phyloP scores from a whole-genome alignment of 2,113 vertebrate species.

The Notothenia coriiceps region DNA sequence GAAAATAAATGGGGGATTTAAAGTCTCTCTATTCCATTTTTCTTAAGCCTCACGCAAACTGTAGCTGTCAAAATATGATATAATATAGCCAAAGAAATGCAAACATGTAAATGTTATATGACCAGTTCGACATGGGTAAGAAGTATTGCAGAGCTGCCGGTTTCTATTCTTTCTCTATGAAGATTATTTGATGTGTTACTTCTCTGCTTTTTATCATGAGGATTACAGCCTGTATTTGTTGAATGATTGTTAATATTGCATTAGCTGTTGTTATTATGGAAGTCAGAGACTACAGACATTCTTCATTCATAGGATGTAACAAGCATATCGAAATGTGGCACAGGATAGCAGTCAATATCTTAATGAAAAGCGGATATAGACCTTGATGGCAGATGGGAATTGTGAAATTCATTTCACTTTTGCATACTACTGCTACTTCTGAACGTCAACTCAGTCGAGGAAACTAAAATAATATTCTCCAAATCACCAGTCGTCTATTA shows the following conservation, averaged over 20 bases:
- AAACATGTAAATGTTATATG: too few relatives aligned
- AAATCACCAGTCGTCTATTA: background rate
- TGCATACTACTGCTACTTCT: background rate
- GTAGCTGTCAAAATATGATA: too few relatives aligned
- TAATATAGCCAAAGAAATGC: too few relatives aligned
- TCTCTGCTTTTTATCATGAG: conserved; percentile 4
- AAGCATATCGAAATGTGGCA: background rate
- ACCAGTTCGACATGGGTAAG: too few relatives aligned
- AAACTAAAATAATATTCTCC: background rate
- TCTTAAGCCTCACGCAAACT: too few relatives aligned
- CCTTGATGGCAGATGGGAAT: too few relatives aligned
- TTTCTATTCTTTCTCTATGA: too few relatives aligned
- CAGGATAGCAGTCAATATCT: background rate
- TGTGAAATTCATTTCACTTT: background rate
- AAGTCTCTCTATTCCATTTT: background rate
- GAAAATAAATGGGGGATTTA: conserved; percentile 7
- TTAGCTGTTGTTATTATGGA: background rate
- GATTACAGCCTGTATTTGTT: conserved; percentile 1
- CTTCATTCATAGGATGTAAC: background rate
- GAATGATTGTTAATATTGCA: conserved; percentile 12
- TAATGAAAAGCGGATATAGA: background rate
- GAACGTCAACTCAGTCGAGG: background rate
- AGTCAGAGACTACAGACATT: background rate
- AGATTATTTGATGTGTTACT: background rate
- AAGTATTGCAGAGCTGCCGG: too few relatives aligned